Percentiles rank a stretch among this genome's conserved stretches.
phyloP scores from a whole-genome alignment of 2,113 vertebrate genomes.

The Tretioscincus oriximinensis region DNA sequence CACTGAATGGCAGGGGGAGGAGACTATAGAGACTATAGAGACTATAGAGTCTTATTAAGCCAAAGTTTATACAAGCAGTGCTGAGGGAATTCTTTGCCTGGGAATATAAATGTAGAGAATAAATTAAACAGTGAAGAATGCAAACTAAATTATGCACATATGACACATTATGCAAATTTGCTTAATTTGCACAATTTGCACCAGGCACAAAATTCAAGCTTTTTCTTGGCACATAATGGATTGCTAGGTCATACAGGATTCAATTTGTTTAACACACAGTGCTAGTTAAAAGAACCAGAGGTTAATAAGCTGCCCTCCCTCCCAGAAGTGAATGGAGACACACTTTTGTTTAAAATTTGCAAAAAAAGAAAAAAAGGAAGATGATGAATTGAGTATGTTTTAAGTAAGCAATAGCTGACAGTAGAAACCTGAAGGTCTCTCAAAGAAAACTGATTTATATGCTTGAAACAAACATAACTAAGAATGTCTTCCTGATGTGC shows the following conservation, averaged over 20 bases:
- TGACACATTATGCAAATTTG: neutral
- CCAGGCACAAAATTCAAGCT: neutral
- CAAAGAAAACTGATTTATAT: neutral
- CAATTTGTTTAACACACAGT: neutral
- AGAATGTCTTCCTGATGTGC: neutral
- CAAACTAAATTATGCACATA: neutral
- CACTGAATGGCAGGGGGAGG: neutral
- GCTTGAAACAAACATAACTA: conserved; percentile 1
- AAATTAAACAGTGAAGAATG: neutral
- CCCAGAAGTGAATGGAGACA: neutral
- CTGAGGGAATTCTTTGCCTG: neutral
- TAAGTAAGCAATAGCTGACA: neutral
- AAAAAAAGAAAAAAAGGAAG: neutral
- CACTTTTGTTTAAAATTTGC: neutral
- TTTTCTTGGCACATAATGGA: neutral
- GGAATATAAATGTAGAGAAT: neutral
- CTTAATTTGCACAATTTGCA: neutral
- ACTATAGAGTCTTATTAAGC: neutral
- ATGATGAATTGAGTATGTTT: neutral
- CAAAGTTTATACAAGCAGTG: neutral
- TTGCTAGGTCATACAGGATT: neutral
- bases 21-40: no score
- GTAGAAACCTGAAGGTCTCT: neutral
- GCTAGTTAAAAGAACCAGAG: neutral
- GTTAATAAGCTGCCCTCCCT: neutral